Evolutionary conservation across 2,797 vertebrate genomes (phyloP).

Genomic region (Gila robusta): DNA sequence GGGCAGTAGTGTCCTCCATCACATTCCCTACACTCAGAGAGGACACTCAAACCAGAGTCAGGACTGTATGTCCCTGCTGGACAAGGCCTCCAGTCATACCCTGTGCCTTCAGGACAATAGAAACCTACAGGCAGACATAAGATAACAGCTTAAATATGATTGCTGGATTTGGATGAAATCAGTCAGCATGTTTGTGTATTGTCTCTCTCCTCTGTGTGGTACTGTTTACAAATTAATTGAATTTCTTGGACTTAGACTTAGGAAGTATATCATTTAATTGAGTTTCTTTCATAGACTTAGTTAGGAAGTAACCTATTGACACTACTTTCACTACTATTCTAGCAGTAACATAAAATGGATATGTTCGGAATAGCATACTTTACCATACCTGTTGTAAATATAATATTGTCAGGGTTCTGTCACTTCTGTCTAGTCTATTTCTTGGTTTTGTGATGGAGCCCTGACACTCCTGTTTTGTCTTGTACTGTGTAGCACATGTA

Average conservation of each 20-base stretch:
- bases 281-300: neutral
- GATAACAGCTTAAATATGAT: constrained; percentile 14
- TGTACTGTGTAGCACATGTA: too few relatives aligned
- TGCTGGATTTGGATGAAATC: neutral
- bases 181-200: neutral
- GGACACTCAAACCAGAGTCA: constrained; percentile 72
- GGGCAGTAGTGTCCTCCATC: constrained; percentile 86
- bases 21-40: constrained; percentile 80
- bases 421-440: too few relatives aligned
- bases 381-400: neutral
- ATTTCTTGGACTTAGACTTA: neutral
- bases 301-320: neutral
- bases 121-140: constrained; percentile 78
- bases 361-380: constrained; percentile 6
- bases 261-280: neutral
- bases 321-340: neutral
- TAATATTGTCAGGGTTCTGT: too few relatives aligned
- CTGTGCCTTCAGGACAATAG: constrained; percentile 85
- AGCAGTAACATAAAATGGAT: neutral
- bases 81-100: constrained; percentile 81
- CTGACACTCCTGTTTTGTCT: too few relatives aligned
- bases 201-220: constrained; percentile 43
- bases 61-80: constrained; percentile 84
- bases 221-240: constrained; percentile 34
- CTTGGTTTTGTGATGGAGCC: too few relatives aligned